These are phyloP conservation scores for Echiichthys vipera DNA, from an alignment of 2,797 vertebrate species.

Conservation along the genomic window DNA sequence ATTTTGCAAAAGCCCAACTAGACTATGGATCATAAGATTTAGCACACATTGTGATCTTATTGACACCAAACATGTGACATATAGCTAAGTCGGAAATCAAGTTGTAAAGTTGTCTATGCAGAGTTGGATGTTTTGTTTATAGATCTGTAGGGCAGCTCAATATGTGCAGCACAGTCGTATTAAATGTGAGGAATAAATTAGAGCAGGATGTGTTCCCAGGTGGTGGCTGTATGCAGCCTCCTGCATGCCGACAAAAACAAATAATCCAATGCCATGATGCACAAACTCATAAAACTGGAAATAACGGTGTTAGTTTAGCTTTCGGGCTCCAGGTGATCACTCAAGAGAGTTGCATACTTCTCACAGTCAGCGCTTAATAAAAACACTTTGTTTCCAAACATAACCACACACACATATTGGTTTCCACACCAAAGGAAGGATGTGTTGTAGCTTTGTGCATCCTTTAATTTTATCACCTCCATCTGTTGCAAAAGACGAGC, in stretches of 20 bases:
- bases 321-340: constrained; percentile 20
- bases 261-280: constrained; percentile 18
- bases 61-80: background rate
- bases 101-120: background rate
- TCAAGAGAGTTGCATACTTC: constrained; percentile 6
- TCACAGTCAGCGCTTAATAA: constrained; percentile 10
- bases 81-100: background rate
- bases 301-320: constrained; percentile 25
- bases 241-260: constrained; percentile 30
- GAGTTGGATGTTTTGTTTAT: constrained; percentile 13
- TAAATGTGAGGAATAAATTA: background rate
- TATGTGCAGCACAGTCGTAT: constrained; percentile 19
- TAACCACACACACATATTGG: background rate
- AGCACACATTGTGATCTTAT: background rate
- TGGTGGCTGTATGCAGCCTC: constrained; percentile 11
- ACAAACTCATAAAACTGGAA: constrained; percentile 38
- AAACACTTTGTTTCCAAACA: constrained; percentile 14
- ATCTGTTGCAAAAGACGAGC: constrained; percentile 15
- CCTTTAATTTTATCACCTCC: constrained; percentile 3
- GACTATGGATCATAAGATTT: background rate
- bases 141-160: constrained; percentile 6
- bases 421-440: constrained; percentile 9
- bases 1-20: background rate
- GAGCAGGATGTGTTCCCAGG: constrained; percentile 18
- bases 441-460: background rate